Evolutionary conservation across 1,140 invertebrate species (phyloP).

Genomic region (Hycleus phaleratus): DNA sequence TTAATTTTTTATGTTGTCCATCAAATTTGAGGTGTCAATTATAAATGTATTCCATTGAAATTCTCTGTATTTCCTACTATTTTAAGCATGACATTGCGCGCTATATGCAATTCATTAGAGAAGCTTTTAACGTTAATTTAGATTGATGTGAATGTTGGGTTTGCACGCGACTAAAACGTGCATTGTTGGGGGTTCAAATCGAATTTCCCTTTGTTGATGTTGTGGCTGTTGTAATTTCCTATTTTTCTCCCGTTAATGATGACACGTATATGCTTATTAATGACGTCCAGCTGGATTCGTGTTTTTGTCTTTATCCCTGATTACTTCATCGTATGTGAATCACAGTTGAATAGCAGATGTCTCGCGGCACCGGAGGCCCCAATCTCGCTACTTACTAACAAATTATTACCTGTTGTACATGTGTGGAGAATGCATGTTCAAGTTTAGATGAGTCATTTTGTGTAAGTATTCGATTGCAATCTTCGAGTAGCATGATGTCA

Average conservation of each 20-base stretch:
- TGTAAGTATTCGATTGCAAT: conserved; percentile 14
- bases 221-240: conserved; percentile 4
- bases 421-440: neutral
- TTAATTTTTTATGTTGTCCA: no score
- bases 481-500: conserved; percentile 12
- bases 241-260: neutral
- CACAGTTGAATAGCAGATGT: conserved; percentile 7
- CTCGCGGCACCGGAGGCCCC: conserved; percentile 7
- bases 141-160: conserved; percentile 35
- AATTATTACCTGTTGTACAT: no score
- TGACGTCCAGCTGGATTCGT: no score
- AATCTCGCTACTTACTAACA: neutral
- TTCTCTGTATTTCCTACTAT: no score
- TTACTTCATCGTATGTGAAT: conserved; percentile 11
- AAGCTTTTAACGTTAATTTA: conserved; percentile 41
- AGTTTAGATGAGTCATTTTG: conserved; percentile 5
- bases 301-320: neutral
- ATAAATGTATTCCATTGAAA: no score
- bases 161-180: conserved; percentile 30
- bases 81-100: neutral
- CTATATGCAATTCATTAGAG: conserved; percentile 36
- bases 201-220: neutral
- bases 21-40: no score
- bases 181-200: conserved; percentile 4
- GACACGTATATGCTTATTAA: no score